Base-by-base conservation (phyloP, 2,797 vertebrate genomes). In the Falco novaeseelandiae region DNA sequence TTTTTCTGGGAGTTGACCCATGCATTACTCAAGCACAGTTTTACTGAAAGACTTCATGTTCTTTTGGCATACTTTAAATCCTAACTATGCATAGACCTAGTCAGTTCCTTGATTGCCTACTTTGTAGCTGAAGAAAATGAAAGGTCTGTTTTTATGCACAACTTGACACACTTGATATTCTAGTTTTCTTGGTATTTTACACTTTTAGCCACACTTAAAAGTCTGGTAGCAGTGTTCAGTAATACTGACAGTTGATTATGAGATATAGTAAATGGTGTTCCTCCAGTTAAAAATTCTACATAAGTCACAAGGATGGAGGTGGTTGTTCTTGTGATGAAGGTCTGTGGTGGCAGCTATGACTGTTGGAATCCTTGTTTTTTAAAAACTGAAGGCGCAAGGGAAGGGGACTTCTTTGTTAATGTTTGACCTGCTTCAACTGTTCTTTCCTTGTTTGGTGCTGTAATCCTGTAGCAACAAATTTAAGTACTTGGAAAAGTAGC, bases 41-140 rank as follows among this genome's bases (percentile, higher is more conserved):
- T 85, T 77, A 87, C 76, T 82, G 76, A 74, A 89, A 65, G 34
- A 57, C 15, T 83, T 92, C 5, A 46, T 77, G 69, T 83, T 78
- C 42, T 90, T 92, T 65, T 72, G 65, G 25, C 46, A 19, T 74
- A 78, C 67, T 87, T 85, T 46, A 95, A 90, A 83, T 83, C 58
- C 32, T n/a, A 89, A 93, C 94, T 97, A 97, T 97, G 95, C 93
- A 96, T 61, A 92, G 65, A 89, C 36, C 76, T 71, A 29, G 54
- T 87, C 57, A 83, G 67, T 94, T 96, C 69, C n/a, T 81, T 55
- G 46, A 88, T 74, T 95, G 66, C 40, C 79, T 89, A 71, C 65
- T 87, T 95, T 58, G 87, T 96, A 93, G 59, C 48, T 59, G 70
- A 89, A 87, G 48, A 82, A 80, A 78, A 69, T 46, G 30, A 58